phyloP scores from a whole-genome alignment of 2,888 invertebrate species.

The Drosophila infuscata region DNA sequence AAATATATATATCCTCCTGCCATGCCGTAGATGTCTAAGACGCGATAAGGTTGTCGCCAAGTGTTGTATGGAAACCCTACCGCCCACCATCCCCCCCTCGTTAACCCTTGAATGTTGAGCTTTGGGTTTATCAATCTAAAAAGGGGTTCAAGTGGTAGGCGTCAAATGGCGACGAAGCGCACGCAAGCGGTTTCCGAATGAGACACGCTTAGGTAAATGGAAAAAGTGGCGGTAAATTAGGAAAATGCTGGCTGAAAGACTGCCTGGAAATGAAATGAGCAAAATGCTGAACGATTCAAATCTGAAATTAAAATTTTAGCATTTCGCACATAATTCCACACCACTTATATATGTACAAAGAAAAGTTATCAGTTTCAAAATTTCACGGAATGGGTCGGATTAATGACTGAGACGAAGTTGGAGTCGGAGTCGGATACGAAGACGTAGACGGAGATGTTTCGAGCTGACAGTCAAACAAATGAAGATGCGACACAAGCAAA shows the following conservation, averaged over 20 bases:
- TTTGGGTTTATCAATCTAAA: slow-evolving; percentile 20
- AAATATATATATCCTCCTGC: slow-evolving; percentile 25
- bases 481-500: slow-evolving; percentile 30
- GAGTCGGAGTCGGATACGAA: not conserved
- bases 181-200: slow-evolving; percentile 65
- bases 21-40: slow-evolving; percentile 64
- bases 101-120: not conserved
- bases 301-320: slow-evolving; percentile 84
- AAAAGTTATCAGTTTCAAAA: slow-evolving; percentile 8
- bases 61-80: slow-evolving; percentile 10
- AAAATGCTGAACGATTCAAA: slow-evolving; percentile 56
- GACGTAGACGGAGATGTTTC: slow-evolving; percentile 19
- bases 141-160: slow-evolving; percentile 52
- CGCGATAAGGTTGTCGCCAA: slow-evolving; percentile 51
- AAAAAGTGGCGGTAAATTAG: slow-evolving; percentile 70
- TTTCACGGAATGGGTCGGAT: slow-evolving; percentile 10
- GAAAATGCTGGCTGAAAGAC: slow-evolving; percentile 57
- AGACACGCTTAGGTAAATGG: slow-evolving; percentile 66
- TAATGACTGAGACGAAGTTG: slow-evolving; percentile 16
- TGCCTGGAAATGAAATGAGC: slow-evolving; percentile 48
- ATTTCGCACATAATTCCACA: slow-evolving; percentile 84
- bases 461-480: slow-evolving; percentile 35
- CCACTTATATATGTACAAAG: slow-evolving; percentile 35
- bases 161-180: slow-evolving; percentile 54
- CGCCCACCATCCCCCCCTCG: not conserved